phyloP scores from a whole-genome alignment of 2,888 invertebrate genomes.

The Latrodectus hesperus region DNA sequence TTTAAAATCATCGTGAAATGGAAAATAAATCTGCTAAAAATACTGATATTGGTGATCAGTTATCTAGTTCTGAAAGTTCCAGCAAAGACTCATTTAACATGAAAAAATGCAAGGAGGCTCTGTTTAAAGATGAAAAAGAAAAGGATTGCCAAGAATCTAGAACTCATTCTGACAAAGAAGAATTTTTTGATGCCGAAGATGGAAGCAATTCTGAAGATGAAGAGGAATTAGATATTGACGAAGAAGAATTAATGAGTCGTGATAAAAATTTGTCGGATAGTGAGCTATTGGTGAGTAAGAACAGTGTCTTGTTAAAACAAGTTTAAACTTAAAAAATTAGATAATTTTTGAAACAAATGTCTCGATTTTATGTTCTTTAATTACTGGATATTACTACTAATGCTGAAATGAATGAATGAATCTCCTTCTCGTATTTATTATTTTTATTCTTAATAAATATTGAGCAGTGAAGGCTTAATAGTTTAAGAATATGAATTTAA shows the following conservation, averaged over 20 bases:
- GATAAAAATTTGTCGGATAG: slow-evolving; percentile 50
- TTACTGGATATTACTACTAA: too few species aligned
- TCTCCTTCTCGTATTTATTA: too few species aligned
- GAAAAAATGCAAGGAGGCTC: slow-evolving; percentile 14
- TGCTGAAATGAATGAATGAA: too few species aligned
- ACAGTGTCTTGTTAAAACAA: background rate
- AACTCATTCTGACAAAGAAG: slow-evolving; percentile 29
- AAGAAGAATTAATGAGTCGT: slow-evolving; percentile 44
- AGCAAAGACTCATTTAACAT: slow-evolving; percentile 11
- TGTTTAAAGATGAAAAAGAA: slow-evolving; percentile 6
- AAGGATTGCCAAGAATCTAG: background rate
- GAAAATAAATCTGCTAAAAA: too few species aligned
- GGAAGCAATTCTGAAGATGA: slow-evolving; percentile 1
- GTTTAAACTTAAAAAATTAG: background rate
- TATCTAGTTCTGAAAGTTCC: background rate
- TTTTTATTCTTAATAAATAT: too few species aligned
- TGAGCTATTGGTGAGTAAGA: slow-evolving; percentile 24
- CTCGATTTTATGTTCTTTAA: too few species aligned
- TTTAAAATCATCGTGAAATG: too few species aligned
- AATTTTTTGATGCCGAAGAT: slow-evolving; percentile 43
- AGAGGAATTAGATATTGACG: slow-evolving; percentile 56
- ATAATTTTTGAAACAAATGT: too few species aligned
- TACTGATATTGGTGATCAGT: too few species aligned
- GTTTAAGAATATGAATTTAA: too few species aligned
- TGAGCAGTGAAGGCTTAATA: too few species aligned